A percentile compares a stretch with the other conserved stretches of the same genome.
phyloP scores from a whole-genome alignment of 2,113 vertebrate species.

The Leucoraja erinaceus region DNA sequence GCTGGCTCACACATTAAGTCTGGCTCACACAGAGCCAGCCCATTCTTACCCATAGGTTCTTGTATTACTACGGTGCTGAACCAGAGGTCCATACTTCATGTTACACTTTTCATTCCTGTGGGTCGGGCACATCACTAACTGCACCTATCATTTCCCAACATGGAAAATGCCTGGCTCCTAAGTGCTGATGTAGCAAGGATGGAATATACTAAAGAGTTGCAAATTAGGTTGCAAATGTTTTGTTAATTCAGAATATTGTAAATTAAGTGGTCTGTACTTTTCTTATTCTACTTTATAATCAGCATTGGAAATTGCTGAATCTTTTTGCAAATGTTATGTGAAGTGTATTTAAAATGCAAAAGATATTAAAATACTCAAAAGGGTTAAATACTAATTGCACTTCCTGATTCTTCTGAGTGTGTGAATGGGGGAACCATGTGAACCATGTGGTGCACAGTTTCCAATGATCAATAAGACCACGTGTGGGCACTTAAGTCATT shows the following conservation, averaged over 20 bases:
- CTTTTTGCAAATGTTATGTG: neutral
- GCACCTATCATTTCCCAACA: neutral
- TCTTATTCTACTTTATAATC: slow-evolving; percentile 12
- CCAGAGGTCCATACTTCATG: neutral
- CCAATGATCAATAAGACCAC: neutral
- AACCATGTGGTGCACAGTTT: neutral
- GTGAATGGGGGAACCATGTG: neutral
- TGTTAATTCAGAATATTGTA: slow-evolving; percentile 4
- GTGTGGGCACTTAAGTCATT: too few species aligned
- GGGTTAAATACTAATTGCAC: neutral
- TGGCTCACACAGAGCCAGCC: too few species aligned
- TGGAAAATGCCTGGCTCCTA: neutral
- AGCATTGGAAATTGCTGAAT: neutral
- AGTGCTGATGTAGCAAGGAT: neutral
- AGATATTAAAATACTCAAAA: slow-evolving; percentile 22
- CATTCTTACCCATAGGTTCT: neutral
- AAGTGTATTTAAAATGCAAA: slow-evolving; percentile 1
- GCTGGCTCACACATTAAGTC: neutral
- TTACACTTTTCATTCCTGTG: neutral
- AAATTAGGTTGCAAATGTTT: neutral
- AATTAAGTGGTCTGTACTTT: slow-evolving; percentile 17
- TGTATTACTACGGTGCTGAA: neutral
- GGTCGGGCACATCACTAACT: neutral
- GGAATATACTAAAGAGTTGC: neutral
- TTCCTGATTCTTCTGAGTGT: neutral